A percentile compares a stretch with the other conserved stretches of the same genome.
These are phyloP conservation scores for Eumeta japonica DNA, from an alignment of 1,140 invertebrate genomes.

Conservation along the genomic window DNA sequence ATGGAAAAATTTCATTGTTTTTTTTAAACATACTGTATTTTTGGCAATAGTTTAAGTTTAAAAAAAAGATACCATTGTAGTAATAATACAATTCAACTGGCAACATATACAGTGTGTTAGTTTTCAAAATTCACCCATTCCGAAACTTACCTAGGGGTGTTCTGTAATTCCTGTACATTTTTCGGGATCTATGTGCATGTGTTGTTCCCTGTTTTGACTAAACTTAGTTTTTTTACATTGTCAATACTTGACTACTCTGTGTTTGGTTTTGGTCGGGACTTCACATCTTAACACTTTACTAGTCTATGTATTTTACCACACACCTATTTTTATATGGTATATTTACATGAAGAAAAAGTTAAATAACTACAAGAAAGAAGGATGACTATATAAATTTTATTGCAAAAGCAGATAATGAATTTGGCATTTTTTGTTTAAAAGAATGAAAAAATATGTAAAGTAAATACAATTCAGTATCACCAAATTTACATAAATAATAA, in stretches of 20 bases:
- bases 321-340: no score
- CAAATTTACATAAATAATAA: no score
- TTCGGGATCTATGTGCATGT: conserved; percentile 37
- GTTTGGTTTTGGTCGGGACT: background rate
- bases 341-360: conserved; percentile 7
- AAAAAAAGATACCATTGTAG: background rate
- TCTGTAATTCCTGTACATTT: conserved; percentile 22
- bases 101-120: background rate
- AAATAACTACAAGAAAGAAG: conserved; percentile 33
- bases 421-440: no score
- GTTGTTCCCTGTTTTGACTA: conserved; percentile 22
- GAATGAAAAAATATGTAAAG: no score
- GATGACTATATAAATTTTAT: conserved; percentile 46
- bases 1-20: background rate
- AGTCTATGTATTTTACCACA: no score
- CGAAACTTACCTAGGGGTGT: conserved; percentile 12
- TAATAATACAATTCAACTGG: conserved; percentile 16
- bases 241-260: conserved; percentile 2
- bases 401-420: no score
- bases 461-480: no score
- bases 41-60: background rate
- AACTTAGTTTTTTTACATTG: conserved; percentile 27
- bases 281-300: conserved; percentile 19
- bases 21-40: conserved; percentile 1
- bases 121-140: background rate